These are phyloP conservation scores for Rhea americana DNA, from an alignment of 2,113 vertebrate genomes.

Conservation along the genomic window DNA sequence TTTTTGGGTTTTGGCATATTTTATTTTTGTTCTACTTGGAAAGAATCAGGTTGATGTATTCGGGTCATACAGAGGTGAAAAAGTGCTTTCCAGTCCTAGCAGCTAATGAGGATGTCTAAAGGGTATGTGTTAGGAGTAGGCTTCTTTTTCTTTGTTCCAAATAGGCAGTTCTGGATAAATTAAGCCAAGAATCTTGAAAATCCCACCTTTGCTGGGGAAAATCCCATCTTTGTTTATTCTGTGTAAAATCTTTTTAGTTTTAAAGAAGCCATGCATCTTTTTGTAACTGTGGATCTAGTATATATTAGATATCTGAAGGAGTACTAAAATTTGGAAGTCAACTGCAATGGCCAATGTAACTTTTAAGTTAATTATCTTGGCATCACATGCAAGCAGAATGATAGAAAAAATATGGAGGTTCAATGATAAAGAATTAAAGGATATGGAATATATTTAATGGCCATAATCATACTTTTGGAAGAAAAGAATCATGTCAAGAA, in stretches of 20 bases:
- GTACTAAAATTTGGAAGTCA: background rate
- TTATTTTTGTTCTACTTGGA: background rate
- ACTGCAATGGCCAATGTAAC: background rate
- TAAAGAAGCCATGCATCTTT: background rate
- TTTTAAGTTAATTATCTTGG: background rate
- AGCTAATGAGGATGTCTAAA: background rate
- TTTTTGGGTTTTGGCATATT: background rate
- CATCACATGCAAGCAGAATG: background rate
- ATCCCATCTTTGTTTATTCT: background rate
- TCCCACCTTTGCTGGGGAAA: background rate
- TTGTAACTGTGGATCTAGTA: background rate
- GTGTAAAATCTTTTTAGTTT: background rate
- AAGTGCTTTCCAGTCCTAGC: background rate
- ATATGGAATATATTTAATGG: background rate
- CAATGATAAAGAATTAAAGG: background rate
- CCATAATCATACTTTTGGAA: background rate
- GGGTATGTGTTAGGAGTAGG: fast-evolving
- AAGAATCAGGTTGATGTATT: background rate
- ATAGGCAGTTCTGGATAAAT: background rate
- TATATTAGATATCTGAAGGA: background rate
- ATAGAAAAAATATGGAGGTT: background rate
- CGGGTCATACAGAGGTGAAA: background rate
- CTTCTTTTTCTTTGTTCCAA: background rate
- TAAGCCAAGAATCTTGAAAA: background rate
- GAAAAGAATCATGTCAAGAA: background rate